Evolutionary conservation across 1,140 invertebrate genomes (phyloP), one percentile per base, ranked within the genome.

Genomic region (Eueides isabella): DNA sequence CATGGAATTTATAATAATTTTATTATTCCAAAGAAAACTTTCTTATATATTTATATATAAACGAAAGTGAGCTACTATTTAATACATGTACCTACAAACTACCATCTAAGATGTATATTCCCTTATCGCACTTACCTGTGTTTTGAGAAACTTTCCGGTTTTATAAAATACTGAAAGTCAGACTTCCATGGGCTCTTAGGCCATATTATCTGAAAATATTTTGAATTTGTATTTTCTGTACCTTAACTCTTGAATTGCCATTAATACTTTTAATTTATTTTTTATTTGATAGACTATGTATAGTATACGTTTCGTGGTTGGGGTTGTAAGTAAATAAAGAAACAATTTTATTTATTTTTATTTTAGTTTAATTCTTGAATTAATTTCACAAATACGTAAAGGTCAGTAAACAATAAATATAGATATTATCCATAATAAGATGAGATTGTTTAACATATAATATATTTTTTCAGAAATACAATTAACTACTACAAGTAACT

Each of bases 251-350:
- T 16, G 31, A 64, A 30, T 12, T 65, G 30, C n/a, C 29, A 65
- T 65, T 35, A 65, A 65, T 35, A 35, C 16, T 65, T 31, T n/a
- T 65, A 65, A 55, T 23, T 55, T 55, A 55, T 55, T 55, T 11
- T 55, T 55, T 55, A 55, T 55, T 55, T 55, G 26, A 55, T 55
- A 55, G 48, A 23, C 44, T n/a, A 5, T 44, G 16, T 44, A 55
- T 2, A 12, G 9, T 11, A 19, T 55, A n/a, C n/a, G n/a, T 26
- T 55, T 23, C n/a, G 19, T 55, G 23, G 48, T 55, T 55, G 48
- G 48, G 48, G n/a, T n/a, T 55, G 48, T 55, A 23, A 55, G 6
- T 55, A 23, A 55, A 55, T 23, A 55, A 55, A 55, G 2, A 55
- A 55, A 55, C 26, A 26, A 23, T 55, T 55, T 55, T 23, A 55